Base-by-base conservation (phyloP, 2,113 vertebrate genomes). In the Bostrychus sinensis region DNA sequence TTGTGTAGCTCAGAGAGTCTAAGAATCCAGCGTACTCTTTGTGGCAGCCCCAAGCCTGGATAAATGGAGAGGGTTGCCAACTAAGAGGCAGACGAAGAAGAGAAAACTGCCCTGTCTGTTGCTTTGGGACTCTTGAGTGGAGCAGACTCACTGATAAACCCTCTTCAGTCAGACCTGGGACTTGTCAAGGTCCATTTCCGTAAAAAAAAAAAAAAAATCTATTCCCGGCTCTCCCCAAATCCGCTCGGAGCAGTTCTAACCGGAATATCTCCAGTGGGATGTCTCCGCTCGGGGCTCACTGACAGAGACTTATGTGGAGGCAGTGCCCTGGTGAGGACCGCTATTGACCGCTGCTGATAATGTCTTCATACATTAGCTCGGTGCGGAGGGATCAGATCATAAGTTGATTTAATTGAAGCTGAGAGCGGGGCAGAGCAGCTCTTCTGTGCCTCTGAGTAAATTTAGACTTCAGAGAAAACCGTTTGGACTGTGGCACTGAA, bases 361-460 rank as follows among this genome's bases (percentile, higher is more conserved):
- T 78, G 84, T 72, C 75, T 69, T 78, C 70, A 63, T 54, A 56
- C 25, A 70, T 74, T 62, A 74, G 43, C 43, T 30, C 54, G 2
- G 42, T 57, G 78, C 70, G 45, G 70, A 63, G 70, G 61, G 72
- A 81, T 70, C 19, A 61, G 57, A 76, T 76, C 53, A 77, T 75
- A 70, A 80, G 56, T 62, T 67, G 74, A 79, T 74, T 60, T 82
- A 62, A 84, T 85, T 70, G 74, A 81, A 75, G 66, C 59, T 30
- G 69, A 75, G 50, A 6, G 53, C 57, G 22, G 75, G 6, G 58
- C 22, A 25, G 48, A 72, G 56, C 58, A 58, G 61, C 20, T 63
- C 70, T 57, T 63, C 1, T 1, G 48, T 63, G 70, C 28, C 14
- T 36, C 28, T 0, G 20, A 60, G 48, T 28, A 51, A 17, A 41